These are phyloP conservation scores for Drosophila kanekoi DNA, from an alignment of 2,888 invertebrate genomes.

Conservation along the genomic window DNA sequence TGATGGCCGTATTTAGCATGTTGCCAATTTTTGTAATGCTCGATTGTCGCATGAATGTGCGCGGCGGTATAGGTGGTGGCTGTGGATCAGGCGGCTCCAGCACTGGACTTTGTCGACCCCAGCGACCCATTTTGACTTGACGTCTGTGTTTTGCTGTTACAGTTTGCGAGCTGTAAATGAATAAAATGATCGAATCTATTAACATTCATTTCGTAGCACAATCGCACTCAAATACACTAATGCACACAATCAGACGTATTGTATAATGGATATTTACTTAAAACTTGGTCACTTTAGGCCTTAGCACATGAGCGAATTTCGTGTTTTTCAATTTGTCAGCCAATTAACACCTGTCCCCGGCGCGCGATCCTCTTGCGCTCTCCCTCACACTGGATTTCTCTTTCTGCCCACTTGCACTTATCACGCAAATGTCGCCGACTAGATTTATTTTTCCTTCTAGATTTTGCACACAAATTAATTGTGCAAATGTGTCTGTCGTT, in stretches of 20 bases:
- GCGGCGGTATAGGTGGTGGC: slow-evolving; percentile 82
- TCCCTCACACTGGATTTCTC: slow-evolving; percentile 29
- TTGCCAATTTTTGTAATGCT: slow-evolving; percentile 88
- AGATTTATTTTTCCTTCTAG: slow-evolving; percentile 31
- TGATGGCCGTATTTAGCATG: slow-evolving; percentile 88
- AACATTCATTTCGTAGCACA: slow-evolving; percentile 44
- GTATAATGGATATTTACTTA: slow-evolving; percentile 68
- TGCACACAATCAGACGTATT: slow-evolving; percentile 29
- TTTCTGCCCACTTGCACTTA: slow-evolving; percentile 40
- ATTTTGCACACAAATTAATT: slow-evolving; percentile 61
- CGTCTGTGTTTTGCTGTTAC: slow-evolving; percentile 30
- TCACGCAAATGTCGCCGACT: slow-evolving; percentile 44
- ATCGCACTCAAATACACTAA: slow-evolving; percentile 9
- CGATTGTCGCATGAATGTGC: slow-evolving; percentile 87
- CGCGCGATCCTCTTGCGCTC: slow-evolving; percentile 5
- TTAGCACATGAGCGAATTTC: slow-evolving; percentile 68
- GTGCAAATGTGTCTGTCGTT: slow-evolving; percentile 57
- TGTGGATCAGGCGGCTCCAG: slow-evolving; percentile 83
- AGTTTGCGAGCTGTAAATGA: slow-evolving; percentile 60
- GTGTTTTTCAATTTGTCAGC: slow-evolving; percentile 73
- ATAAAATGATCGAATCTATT: slow-evolving; percentile 66
- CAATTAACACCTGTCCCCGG: slow-evolving; percentile 71
- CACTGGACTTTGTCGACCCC: slow-evolving; percentile 84
- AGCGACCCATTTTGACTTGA: slow-evolving; percentile 81
- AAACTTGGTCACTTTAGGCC: slow-evolving; percentile 47